These are phyloP conservation scores for Condylura cristata DNA, from an alignment of 2,113 vertebrate genomes.

Conservation along the genomic window DNA sequence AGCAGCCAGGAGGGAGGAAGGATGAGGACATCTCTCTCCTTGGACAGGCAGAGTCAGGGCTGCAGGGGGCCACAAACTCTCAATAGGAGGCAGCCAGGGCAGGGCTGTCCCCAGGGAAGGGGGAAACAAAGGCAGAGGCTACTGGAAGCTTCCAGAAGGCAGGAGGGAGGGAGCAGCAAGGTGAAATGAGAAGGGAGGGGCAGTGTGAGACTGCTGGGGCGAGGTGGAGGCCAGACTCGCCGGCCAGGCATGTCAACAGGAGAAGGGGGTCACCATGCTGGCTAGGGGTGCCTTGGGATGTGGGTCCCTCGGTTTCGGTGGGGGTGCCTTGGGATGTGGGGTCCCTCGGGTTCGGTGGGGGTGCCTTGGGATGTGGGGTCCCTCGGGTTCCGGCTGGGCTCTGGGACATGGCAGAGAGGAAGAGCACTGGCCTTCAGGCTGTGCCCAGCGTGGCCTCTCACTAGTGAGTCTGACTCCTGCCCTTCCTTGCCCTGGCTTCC, in stretches of 20 bases:
- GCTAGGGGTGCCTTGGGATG: background rate
- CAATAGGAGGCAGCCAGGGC: background rate
- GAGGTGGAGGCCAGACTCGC: rapidly evolving
- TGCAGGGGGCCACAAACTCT: background rate
- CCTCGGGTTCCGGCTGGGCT: no score
- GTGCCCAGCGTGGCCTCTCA: background rate
- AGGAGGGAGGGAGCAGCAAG: background rate
- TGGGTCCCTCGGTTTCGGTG: no score
- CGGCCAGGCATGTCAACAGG: background rate
- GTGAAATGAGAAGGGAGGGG: background rate
- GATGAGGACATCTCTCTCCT: background rate
- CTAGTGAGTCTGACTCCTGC: background rate
- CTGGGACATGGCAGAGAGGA: background rate
- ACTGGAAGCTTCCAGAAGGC: background rate
- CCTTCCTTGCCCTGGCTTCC: background rate
- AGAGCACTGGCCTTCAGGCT: background rate
- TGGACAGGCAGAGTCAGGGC: background rate
- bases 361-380: background rate
- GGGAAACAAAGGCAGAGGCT: background rate
- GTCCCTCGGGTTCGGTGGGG: background rate
- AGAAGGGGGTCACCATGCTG: background rate
- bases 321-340: background rate
- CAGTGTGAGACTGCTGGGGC: background rate
- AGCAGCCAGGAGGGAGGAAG: background rate
- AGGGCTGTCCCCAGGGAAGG: background rate